Evolutionary conservation across 2,888 invertebrate genomes (phyloP), one percentile per base, ranked within the genome.

Genomic region (Oeneis ivallda): DNA sequence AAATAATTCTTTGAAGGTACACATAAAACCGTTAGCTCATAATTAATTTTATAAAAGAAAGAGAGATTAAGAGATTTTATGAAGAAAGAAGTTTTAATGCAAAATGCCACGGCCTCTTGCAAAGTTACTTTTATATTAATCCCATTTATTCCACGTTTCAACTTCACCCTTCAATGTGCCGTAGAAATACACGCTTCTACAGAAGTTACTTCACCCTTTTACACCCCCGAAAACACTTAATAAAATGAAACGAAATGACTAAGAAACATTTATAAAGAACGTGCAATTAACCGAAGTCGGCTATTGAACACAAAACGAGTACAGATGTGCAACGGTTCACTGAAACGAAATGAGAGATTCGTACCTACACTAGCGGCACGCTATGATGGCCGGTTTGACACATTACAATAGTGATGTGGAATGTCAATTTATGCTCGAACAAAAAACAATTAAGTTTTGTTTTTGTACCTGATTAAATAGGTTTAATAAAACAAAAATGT

Each of bases 221-320:
- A 41, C 60, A 50, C 61, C 61, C 50, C 60, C 61, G n/a, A 50
- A 68, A 71, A 65, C 67, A 69, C 67, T 74, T 68, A 74, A 72
- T 74, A 74, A 71, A 71, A 73, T 73, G 53, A 62, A 62, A 62
- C 68, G 72, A 72, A 74, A 74, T 72, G 69, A 66, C 67, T 69
- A 64, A 66, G 67, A 71, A 68, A 69, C 68, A 71, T 72, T 70
- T 74, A 74, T 70, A 66, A 71, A 69, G 58, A 68, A 62, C 68
- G 68, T 59, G 71, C 72, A 75, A 76, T 75, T 73, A 75, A 73
- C 71, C 71, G 67, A 74, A 74, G 71, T 74, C 70, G 64, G 62
- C 68, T 59, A 68, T 72, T 72, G 68, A 71, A 72, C 69, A 75
- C 71, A 73, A 56, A 56, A 56, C 13, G 19, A 56, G 11, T 56